Evolutionary conservation across 2,113 vertebrate species (phyloP).

Genomic region (Callaeas wilsoni): DNA sequence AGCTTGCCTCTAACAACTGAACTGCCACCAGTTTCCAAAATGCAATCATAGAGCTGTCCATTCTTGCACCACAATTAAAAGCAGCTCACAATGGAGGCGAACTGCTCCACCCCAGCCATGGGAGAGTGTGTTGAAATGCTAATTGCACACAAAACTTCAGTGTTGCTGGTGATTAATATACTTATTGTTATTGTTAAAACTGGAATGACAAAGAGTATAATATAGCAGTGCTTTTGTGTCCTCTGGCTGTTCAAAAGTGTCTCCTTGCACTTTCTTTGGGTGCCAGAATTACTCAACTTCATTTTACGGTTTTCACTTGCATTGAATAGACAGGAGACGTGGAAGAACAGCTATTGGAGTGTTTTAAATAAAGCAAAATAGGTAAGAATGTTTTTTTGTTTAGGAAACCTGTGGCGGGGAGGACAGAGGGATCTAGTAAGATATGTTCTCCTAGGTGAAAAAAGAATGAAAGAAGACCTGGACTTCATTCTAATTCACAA

Average conservation of each 20-base stretch:
- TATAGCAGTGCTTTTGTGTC: slow-evolving; percentile 59
- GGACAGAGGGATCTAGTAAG: background rate
- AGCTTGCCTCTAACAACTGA: slow-evolving; percentile 46
- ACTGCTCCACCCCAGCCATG: slow-evolving; percentile 21
- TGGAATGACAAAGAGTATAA: slow-evolving; percentile 69
- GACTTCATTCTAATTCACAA: background rate
- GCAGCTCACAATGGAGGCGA: slow-evolving; percentile 16
- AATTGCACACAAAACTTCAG: slow-evolving; percentile 57
- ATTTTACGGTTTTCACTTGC: slow-evolving; percentile 61
- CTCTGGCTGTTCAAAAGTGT: slow-evolving; percentile 65
- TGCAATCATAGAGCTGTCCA: background rate
- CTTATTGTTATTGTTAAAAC: slow-evolving; percentile 68
- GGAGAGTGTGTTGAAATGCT: slow-evolving; percentile 54
- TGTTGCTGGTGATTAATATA: slow-evolving; percentile 66
- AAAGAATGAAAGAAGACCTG: background rate
- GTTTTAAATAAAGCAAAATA: slow-evolving; percentile 47
- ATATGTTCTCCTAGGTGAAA: background rate
- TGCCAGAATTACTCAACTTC: slow-evolving; percentile 75
- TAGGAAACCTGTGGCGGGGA: background rate
- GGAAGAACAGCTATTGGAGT: slow-evolving; percentile 53
- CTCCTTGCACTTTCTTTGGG: slow-evolving; percentile 63
- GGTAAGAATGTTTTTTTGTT: background rate
- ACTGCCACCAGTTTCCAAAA: slow-evolving; percentile 45
- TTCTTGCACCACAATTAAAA: slow-evolving; percentile 53
- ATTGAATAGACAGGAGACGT: slow-evolving; percentile 67